Evolutionary conservation across 2,888 invertebrate species (phyloP).

Genomic region (Eristalis intricaria): DNA sequence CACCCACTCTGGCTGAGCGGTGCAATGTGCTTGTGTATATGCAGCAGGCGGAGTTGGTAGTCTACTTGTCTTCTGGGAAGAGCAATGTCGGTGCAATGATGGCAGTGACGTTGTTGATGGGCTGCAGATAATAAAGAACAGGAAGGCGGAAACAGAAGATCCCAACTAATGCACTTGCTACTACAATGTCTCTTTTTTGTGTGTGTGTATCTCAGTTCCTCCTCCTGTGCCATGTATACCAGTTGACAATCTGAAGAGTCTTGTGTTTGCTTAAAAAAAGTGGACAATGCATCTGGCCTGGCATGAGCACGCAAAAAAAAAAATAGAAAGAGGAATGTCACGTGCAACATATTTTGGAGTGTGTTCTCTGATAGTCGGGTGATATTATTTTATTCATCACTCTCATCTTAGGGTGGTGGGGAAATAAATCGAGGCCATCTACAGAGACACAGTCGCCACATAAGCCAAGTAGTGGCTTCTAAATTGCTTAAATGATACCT

Average conservation of each 20-base stretch:
- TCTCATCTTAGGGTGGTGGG: slow-evolving; percentile 1
- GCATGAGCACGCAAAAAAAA: slow-evolving; percentile 4
- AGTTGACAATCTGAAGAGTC: slow-evolving; percentile 32
- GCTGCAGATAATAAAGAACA: slow-evolving; percentile 59
- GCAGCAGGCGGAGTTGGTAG: background rate
- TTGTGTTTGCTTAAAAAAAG: slow-evolving; percentile 10
- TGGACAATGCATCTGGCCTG: slow-evolving; percentile 27
- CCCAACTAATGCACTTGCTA: slow-evolving; percentile 53
- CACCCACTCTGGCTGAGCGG: slow-evolving; percentile 32
- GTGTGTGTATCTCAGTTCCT: background rate
- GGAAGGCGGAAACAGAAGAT: slow-evolving; percentile 38
- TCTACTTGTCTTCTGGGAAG: slow-evolving; percentile 6
- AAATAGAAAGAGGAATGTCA: slow-evolving; percentile 3
- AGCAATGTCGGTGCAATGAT: slow-evolving; percentile 46
- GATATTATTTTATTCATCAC: slow-evolving; percentile 24
- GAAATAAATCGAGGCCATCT: background rate
- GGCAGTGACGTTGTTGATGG: slow-evolving; percentile 63
- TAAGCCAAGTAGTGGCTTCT: background rate
- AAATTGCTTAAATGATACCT: background rate
- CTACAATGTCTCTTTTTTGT: slow-evolving; percentile 43
- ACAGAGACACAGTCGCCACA: background rate
- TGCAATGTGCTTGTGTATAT: background rate
- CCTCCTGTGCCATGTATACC: background rate
- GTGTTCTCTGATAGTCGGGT: slow-evolving; percentile 5
- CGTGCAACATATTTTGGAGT: slow-evolving; percentile 36